Conservation (phyloP, 1,140 invertebrate genomes). For the Nasonia giraulti region DNA sequence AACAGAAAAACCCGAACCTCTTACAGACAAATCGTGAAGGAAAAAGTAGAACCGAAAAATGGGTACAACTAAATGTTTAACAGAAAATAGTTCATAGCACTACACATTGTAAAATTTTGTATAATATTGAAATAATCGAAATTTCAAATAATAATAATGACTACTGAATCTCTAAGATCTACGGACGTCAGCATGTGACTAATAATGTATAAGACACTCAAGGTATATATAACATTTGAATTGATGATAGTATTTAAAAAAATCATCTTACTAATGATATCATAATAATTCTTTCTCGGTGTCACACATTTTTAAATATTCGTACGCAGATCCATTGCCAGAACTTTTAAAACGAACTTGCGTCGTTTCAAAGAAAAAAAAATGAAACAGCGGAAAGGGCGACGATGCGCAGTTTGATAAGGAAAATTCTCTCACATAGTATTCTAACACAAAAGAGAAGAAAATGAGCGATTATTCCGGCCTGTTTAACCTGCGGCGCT, state of each 20-base stretch:
- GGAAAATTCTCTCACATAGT: background rate
- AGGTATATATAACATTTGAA: background rate
- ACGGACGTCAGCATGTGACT: constrained; percentile 32
- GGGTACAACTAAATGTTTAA: constrained; percentile 31
- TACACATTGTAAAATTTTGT: constrained; percentile 37
- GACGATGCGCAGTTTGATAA: background rate
- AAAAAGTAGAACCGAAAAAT: background rate
- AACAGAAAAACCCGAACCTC: background rate
- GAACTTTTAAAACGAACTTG: background rate
- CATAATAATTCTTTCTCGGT: background rate
- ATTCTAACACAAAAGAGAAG: background rate
- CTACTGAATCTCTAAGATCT: constrained; percentile 45
- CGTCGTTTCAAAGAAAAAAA: background rate
- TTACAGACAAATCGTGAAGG: background rate
- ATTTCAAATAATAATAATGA: constrained; percentile 12
- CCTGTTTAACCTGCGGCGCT: background rate
- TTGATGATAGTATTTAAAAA: background rate
- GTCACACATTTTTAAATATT: background rate
- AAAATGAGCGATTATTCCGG: background rate
- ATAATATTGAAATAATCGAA: constrained; percentile 19
- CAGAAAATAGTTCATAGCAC: constrained; percentile 35
- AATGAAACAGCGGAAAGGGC: background rate
- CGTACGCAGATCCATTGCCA: background rate
- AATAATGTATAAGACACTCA: constrained; percentile 17
- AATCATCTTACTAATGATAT: background rate